phyloP scores from a whole-genome alignment of 2,797 vertebrate species.

The Chelidonichthys spinosus region DNA sequence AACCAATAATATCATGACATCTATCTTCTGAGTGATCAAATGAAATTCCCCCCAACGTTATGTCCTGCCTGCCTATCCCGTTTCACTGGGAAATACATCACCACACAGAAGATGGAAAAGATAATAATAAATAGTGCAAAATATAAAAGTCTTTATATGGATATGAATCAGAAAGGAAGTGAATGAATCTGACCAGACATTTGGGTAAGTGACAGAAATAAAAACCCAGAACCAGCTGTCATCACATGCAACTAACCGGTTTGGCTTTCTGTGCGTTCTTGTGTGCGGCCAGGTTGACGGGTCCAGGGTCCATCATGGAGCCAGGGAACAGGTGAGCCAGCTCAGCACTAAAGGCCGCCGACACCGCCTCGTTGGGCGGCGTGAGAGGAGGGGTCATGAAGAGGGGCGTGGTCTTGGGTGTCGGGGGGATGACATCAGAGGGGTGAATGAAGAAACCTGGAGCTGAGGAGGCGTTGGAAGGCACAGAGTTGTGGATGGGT shows the following conservation, averaged over 20 bases:
- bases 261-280: conserved; percentile 94
- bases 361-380: conserved; percentile 97
- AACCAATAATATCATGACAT: too few relatives aligned
- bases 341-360: conserved; percentile 95
- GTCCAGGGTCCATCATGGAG: conserved; percentile 93
- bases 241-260: conserved; percentile 86
- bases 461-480: conserved; percentile 93
- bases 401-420: conserved; percentile 97
- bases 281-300: conserved; percentile 95
- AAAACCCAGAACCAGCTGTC: neutral
- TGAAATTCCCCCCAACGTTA: too few relatives aligned
- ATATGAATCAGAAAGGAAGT: neutral
- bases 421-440: conserved; percentile 98
- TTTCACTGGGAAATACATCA: too few relatives aligned
- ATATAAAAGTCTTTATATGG: neutral
- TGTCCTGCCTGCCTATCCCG: too few relatives aligned
- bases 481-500: conserved; percentile 95
- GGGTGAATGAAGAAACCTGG: conserved; percentile 99
- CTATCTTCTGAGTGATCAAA: too few relatives aligned
- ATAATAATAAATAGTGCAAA: neutral
- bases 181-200: neutral
- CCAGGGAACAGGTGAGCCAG: conserved; percentile 97
- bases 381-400: conserved; percentile 99
- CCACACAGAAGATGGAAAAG: too few relatives aligned
- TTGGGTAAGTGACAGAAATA: neutral